Evolutionary conservation across 2,113 vertebrate species (phyloP).

Genomic region (Pangasianodon hypophthalmus): DNA sequence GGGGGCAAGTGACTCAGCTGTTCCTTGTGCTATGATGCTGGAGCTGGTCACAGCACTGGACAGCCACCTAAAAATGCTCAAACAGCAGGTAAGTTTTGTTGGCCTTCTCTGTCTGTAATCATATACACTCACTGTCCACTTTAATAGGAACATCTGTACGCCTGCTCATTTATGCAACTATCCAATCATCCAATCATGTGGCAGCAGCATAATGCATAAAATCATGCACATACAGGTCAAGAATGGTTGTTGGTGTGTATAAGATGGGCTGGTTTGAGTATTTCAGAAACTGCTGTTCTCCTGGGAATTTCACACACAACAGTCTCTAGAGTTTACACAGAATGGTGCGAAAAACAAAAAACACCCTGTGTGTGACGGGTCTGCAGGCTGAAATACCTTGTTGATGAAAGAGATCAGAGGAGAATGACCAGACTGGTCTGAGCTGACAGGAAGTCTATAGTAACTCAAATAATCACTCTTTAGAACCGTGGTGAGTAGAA

Average conservation of each 20-base stretch:
- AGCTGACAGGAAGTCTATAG: background rate
- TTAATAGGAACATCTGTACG: background rate
- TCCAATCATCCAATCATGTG: background rate
- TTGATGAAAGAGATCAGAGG: background rate
- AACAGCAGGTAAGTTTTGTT: conserved; percentile 71
- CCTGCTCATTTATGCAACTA: background rate
- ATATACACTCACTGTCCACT: background rate
- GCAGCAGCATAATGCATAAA: background rate
- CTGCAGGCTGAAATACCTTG: too few species aligned
- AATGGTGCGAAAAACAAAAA: too few species aligned
- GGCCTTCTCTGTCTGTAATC: background rate
- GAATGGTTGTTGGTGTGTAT: background rate
- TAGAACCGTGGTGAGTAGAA: background rate
- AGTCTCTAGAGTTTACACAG: background rate
- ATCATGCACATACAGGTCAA: background rate
- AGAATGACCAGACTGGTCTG: background rate
- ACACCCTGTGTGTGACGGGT: too few species aligned
- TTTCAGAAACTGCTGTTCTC: background rate
- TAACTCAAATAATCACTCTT: background rate
- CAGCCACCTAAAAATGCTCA: conserved; percentile 68
- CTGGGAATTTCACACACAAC: background rate
- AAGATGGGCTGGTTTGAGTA: background rate
- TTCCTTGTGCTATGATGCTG: conserved; percentile 86
- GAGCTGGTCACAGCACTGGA: conserved; percentile 83
- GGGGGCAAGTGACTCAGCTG: conserved; percentile 87